Base-by-base conservation (phyloP, 1,140 invertebrate species). In the Heliconius hermathena region DNA sequence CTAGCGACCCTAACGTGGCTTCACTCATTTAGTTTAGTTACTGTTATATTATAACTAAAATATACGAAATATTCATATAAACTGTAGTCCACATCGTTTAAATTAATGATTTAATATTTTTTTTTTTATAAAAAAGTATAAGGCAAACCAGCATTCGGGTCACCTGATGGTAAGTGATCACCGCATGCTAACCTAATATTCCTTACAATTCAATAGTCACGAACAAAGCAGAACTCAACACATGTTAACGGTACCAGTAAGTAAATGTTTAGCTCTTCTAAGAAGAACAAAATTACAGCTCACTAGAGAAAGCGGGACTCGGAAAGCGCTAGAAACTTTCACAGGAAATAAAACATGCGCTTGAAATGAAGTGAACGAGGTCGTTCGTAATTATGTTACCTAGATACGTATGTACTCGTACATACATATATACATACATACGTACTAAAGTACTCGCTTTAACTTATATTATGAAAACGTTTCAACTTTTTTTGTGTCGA, bases 301-400 rank as follows among this genome's bases (percentile, higher is more conserved):
- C 26, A 66, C 3, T 66, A 66, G 60, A 66, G 60, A 29, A 66
- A 26, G 22, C 26, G 60, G 60, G 16, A 66, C 26, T 66, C 60
- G 13, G 26, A 29, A 66, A 66, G 60, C 26, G 26, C 60, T 66
- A 13, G 26, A 66, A 66, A 29, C 60, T 66, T 66, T 66, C 26
- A 16, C 60, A 66, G 60, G 26, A 66, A 66, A 66, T 66, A 66
- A 66, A 66, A 66, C 60, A 66, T 66, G 60, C 60, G 60, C 60
- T 66, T 66, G 60, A 29, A 66, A 66, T 66, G 60, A 26, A 66
- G 9, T 66, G 60, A 66, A 66, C 60, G 60, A 66, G 60, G 60
- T 66, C 60, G 60, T 66, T 66, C 26, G 60, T 29, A 29, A 66
- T 66, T 66, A 29, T 66, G 60, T 66, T 66, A 66, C 60, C 60